Evolutionary conservation across 2,113 vertebrate species (phyloP).

Genomic region (Marcusenius ussheri): DNA sequence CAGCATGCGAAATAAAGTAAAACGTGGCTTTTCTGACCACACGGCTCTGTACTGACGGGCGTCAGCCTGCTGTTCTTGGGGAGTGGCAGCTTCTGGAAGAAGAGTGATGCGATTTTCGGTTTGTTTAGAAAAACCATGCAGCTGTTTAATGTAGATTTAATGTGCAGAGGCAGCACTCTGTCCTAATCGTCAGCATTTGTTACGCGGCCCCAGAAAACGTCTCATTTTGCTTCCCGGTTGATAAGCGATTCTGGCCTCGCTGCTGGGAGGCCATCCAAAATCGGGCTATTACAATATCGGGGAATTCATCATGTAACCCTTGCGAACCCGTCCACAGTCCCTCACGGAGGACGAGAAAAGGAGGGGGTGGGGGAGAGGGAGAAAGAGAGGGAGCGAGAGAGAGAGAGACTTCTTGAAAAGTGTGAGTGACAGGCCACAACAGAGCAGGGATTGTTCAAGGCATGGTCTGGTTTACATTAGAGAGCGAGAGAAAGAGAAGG

Average conservation of each 20-base stretch:
- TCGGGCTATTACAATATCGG: background rate
- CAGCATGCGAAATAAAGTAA: conserved; percentile 29
- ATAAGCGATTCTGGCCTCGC: background rate
- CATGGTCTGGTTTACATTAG: conserved; percentile 74
- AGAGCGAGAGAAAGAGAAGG: conserved; percentile 38
- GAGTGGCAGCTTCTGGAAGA: background rate
- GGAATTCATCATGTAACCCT: background rate
- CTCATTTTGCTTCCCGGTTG: background rate
- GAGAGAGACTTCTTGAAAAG: conserved; percentile 29
- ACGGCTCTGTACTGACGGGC: background rate
- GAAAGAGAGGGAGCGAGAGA: conserved; percentile 27
- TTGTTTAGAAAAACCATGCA: background rate
- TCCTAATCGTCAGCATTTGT: background rate
- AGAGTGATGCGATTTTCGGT: background rate
- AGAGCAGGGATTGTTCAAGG: conserved; percentile 62
- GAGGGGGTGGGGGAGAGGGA: background rate
- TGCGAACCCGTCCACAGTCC: background rate
- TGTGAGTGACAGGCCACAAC: conserved; percentile 56
- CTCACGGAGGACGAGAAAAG: background rate
- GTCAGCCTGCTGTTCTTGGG: background rate
- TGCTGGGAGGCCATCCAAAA: background rate
- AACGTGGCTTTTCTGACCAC: conserved; percentile 12
- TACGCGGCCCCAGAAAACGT: too few relatives aligned
- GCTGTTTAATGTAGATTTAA: background rate
- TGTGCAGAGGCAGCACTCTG: background rate